Base-by-base conservation (phyloP, 2,888 invertebrate genomes). In the Cephus pygmeus region DNA sequence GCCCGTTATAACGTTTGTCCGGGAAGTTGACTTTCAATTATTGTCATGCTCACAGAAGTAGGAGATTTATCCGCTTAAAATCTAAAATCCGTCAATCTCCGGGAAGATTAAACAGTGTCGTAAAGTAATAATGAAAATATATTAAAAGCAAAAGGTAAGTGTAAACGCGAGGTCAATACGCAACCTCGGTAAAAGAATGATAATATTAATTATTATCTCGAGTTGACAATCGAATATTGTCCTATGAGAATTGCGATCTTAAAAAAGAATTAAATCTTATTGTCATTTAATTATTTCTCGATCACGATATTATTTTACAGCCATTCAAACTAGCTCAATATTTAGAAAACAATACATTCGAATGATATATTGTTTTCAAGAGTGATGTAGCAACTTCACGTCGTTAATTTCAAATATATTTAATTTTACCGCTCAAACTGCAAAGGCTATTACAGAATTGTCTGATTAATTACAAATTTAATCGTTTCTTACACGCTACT, bases 1-100 rank as follows among this genome's bases (percentile, higher is more conserved):
- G 83, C 82, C 83, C 83, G 34, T 36, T 68, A 69, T 34, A 74
- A 23, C 34, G 34, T n/a, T 35, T 30, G 79, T 79, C 81, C 82
- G 68, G 76, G 78, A 83, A 83, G 81, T 84, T 80, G 79, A 81
- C 84, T 80, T 81, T 81, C 78, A 84, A 87, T 89, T 89, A 89
- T 89, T 89, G 89, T 89, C 89, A 83, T 85, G 81, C 81, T 86
- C 86, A 88, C 88, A 88, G 87, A 87, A 87, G 88, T 87, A 87
- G 87, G 87, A 87, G 84, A 86, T 87, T 84, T 79, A 83, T 88
- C 86, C 87, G 82, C 85, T 88, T 88, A 88, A 77, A 34, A 81
- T 80, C 80, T 85, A 79, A 69, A 78, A 77, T 77, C 34, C 56
- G 73, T 23, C 69, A 71, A 34, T 77, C 68, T 68, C 71, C 71